These are phyloP conservation scores for Nomia melanderi DNA, from an alignment of 1,140 invertebrate genomes.

Conservation along the genomic window DNA sequence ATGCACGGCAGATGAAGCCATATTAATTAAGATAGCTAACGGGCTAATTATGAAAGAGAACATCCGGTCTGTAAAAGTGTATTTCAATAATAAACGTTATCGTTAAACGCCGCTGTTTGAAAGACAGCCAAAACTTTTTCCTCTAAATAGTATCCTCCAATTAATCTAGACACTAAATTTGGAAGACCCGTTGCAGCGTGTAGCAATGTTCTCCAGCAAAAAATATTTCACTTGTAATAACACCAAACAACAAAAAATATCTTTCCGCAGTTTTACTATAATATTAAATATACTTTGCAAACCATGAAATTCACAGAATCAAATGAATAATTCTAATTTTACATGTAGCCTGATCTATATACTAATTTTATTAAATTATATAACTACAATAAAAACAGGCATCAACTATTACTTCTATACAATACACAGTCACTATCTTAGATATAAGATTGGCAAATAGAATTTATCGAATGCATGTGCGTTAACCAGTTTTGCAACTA, in stretches of 20 bases:
- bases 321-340: neutral
- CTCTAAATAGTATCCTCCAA: slow-evolving; percentile 2
- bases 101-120: slow-evolving; percentile 2
- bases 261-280: too few species aligned
- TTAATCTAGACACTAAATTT: slow-evolving; percentile 1
- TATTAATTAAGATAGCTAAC: slow-evolving; percentile 12
- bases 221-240: neutral
- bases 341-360: neutral
- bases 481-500: neutral
- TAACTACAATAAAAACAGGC: neutral
- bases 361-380: neutral
- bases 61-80: slow-evolving; percentile 9
- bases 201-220: neutral
- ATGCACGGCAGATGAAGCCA: neutral
- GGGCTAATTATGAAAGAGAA: slow-evolving; percentile 11
- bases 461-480: neutral
- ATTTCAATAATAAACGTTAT: slow-evolving; percentile 40
- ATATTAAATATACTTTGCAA: neutral
- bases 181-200: neutral
- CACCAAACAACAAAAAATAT: too few species aligned
- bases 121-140: slow-evolving; percentile 7
- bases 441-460: neutral
- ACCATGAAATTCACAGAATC: neutral
- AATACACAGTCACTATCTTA: neutral
- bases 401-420: neutral